Evolutionary conservation across 2,113 vertebrate genomes (phyloP).

Genomic region (Oreochromis spilurus): DNA sequence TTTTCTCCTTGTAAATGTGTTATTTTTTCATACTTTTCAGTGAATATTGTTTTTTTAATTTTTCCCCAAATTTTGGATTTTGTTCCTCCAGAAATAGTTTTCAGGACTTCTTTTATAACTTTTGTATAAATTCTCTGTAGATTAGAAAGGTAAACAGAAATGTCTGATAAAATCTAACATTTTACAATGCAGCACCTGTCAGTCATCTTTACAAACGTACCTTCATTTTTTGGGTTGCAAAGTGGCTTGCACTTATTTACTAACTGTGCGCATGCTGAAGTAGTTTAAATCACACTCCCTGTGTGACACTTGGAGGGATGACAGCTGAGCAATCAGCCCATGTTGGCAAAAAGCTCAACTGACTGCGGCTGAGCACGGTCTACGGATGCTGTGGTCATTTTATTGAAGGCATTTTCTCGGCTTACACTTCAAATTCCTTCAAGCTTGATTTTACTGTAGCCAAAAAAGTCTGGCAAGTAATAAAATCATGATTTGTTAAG

Average conservation of each 20-base stretch:
- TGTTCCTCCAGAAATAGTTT: rapidly evolving
- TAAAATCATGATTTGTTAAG: not conserved
- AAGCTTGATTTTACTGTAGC: not conserved
- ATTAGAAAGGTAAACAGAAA: not conserved
- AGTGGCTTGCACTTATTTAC: not conserved
- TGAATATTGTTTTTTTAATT: rapidly evolving
- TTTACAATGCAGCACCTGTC: not conserved
- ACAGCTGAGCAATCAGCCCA: not conserved
- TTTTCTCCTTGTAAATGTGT: not conserved
- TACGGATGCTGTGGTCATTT: not conserved
- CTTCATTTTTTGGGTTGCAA: not conserved
- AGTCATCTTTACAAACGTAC: not conserved
- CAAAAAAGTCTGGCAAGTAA: not conserved
- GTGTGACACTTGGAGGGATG: not conserved
- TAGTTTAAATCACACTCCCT: not conserved
- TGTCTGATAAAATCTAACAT: not conserved
- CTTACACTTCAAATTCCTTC: not conserved
- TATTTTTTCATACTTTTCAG: not conserved
- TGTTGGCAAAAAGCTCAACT: too few relatives aligned
- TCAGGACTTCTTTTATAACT: not conserved
- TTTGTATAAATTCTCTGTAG: not conserved
- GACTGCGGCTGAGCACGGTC: not conserved
- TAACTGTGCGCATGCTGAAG: not conserved
- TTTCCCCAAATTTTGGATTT: not conserved
- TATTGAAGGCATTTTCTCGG: not conserved